Conservation (phyloP, 1,140 invertebrate genomes). For the Drosophila dunni region DNA sequence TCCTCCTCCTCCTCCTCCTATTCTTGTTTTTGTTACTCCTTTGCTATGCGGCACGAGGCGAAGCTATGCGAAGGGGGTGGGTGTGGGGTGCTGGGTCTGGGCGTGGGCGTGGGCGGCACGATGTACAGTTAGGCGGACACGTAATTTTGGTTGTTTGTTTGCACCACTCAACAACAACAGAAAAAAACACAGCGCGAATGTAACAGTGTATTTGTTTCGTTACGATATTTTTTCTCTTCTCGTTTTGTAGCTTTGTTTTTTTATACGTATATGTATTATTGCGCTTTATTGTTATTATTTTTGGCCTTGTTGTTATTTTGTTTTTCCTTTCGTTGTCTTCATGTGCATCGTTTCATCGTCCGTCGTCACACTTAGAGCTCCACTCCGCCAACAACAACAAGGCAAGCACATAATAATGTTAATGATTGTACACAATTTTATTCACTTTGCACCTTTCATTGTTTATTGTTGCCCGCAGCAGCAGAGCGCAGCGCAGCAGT, state of each 20-base stretch:
- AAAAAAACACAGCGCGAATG: conserved; percentile 25
- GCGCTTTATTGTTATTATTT: conserved; percentile 30
- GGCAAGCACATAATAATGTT: conserved; percentile 49
- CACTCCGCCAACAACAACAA: conserved; percentile 35
- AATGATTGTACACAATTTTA: conserved; percentile 66
- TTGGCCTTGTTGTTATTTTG: conserved; percentile 58
- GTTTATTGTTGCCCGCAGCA: conserved; percentile 37
- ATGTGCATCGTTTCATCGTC: conserved; percentile 56
- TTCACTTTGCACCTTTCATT: conserved; percentile 62
- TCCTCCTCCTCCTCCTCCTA: not conserved
- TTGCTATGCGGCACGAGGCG: conserved; percentile 24
- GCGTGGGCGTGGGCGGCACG: not conserved
- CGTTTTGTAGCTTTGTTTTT: conserved; percentile 25
- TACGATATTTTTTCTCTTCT: conserved; percentile 43
- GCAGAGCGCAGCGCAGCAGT: not conserved
- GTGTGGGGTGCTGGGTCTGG: not conserved
- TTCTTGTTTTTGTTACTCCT: conserved; percentile 51
- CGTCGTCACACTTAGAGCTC: conserved; percentile 50
- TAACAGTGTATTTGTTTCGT: conserved; percentile 27
- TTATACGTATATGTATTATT: conserved; percentile 26
- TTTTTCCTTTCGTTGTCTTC: conserved; percentile 68
- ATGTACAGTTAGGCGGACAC: conserved; percentile 33
- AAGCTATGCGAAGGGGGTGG: conserved; percentile 5
- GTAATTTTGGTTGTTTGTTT: conserved; percentile 28
- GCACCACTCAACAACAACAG: not conserved